Conservation (phyloP, 2,797 vertebrate species). For the Alauda arvensis region DNA sequence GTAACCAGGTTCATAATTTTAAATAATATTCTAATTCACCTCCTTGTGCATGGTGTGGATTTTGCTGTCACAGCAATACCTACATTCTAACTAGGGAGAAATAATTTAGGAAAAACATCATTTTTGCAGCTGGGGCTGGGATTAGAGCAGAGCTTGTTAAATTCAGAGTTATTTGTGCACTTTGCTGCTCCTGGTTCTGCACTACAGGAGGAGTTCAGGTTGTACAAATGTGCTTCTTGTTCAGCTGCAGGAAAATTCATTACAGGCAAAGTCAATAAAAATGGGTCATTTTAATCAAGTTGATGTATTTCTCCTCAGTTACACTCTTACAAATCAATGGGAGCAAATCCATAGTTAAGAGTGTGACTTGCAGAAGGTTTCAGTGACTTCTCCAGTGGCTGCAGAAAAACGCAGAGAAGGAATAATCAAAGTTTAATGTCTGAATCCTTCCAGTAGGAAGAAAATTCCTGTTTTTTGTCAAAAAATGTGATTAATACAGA, state of each 20-base stretch:
- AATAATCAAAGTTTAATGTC: not conserved
- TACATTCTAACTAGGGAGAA: not conserved
- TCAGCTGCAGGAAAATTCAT: slow-evolving; percentile 28
- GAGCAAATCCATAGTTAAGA: slow-evolving; percentile 4
- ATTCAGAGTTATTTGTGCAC: not conserved
- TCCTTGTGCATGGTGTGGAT: not conserved
- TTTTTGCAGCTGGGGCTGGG: not conserved
- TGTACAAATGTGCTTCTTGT: not conserved
- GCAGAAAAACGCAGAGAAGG: not conserved
- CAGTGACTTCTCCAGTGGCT: not conserved
- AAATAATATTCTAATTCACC: not conserved
- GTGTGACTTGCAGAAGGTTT: not conserved
- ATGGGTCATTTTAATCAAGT: slow-evolving; percentile 33
- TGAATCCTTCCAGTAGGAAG: not conserved
- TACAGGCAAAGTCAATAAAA: slow-evolving; percentile 25
- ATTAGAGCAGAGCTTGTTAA: not conserved
- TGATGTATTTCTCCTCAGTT: slow-evolving; percentile 14
- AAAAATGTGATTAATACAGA: not conserved
- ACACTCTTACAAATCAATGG: not conserved
- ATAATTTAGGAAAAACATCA: not conserved
- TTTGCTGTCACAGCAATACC: not conserved
- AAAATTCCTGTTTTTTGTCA: not conserved
- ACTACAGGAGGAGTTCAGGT: not conserved
- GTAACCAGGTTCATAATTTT: not conserved
- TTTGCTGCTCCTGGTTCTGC: not conserved